Evolutionary conservation across 2,888 invertebrate species (phyloP).

Genomic region (Gryllus longicercus): DNA sequence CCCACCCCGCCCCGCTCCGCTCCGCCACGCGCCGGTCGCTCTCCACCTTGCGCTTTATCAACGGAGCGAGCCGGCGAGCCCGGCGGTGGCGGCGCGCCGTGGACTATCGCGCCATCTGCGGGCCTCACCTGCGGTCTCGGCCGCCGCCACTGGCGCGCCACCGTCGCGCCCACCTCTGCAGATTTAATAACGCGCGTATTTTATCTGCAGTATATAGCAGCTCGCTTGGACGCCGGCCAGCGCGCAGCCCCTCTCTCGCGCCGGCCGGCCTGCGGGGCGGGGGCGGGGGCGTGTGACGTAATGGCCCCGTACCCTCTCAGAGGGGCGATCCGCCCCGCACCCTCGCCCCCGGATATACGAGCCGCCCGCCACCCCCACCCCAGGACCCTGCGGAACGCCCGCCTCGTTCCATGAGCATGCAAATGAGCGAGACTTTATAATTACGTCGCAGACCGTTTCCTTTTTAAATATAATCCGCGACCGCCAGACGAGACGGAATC

Average conservation of each 20-base stretch:
- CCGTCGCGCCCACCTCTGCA: neutral
- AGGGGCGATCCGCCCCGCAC: neutral
- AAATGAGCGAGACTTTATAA: slow-evolving; percentile 1
- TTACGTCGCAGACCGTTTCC: slow-evolving; percentile 17
- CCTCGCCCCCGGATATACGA: neutral
- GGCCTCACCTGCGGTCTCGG: slow-evolving; percentile 1
- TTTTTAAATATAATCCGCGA: slow-evolving; percentile 6
- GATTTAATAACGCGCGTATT: slow-evolving; percentile 17
- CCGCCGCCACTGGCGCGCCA: neutral
- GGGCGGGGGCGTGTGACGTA: neutral
- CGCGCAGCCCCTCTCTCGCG: neutral
- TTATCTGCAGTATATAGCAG: neutral
- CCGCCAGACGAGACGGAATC: slow-evolving; percentile 9
- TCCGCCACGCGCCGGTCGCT: neutral
- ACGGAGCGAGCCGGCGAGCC: neutral
- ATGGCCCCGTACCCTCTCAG: neutral
- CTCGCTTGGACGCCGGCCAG: slow-evolving; percentile 9
- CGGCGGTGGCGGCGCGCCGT: neutral
- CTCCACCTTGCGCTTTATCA: slow-evolving; percentile 17
- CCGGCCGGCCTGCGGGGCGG: neutral
- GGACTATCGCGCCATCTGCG: slow-evolving; percentile 2
- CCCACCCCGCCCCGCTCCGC: no score
- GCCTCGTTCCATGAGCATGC: neutral
- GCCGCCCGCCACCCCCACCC: neutral
- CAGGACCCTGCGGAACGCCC: neutral